These are phyloP conservation scores for Marmota flaviventris DNA, from an alignment of 2,113 vertebrate species.

Conservation along the genomic window DNA sequence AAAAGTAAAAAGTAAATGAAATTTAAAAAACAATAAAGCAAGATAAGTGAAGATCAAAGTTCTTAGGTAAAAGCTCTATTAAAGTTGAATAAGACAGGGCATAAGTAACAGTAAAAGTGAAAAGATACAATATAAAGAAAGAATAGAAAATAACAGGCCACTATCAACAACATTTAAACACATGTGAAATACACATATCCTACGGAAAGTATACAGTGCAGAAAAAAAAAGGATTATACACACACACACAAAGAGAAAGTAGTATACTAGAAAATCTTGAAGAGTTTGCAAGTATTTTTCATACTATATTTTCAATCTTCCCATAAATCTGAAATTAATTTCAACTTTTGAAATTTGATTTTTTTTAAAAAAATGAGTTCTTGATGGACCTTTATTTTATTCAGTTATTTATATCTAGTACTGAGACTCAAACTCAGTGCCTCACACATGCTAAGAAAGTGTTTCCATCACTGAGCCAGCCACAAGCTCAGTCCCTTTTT, in stretches of 20 bases:
- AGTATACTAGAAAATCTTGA: neutral
- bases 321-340: conserved; percentile 15
- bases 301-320: neutral
- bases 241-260: neutral
- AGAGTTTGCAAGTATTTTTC: neutral
- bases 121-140: neutral
- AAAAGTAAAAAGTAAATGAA: neutral
- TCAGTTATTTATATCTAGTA: too few species aligned
- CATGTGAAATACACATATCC: neutral
- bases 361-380: too few species aligned
- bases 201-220: neutral
- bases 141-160: neutral
- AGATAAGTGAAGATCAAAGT: neutral
- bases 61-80: neutral
- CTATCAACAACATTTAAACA: neutral
- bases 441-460: too few species aligned
- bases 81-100: neutral
- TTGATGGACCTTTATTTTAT: too few species aligned
- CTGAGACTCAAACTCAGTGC: too few species aligned
- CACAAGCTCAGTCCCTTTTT: neutral
- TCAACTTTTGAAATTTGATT: neutral
- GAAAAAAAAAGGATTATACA: neutral
- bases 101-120: neutral
- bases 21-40: neutral
- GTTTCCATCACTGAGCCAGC: too few species aligned